These are phyloP conservation scores for Ophioninae sp. DNA, from an alignment of 2,888 invertebrate genomes.

Conservation along the genomic window DNA sequence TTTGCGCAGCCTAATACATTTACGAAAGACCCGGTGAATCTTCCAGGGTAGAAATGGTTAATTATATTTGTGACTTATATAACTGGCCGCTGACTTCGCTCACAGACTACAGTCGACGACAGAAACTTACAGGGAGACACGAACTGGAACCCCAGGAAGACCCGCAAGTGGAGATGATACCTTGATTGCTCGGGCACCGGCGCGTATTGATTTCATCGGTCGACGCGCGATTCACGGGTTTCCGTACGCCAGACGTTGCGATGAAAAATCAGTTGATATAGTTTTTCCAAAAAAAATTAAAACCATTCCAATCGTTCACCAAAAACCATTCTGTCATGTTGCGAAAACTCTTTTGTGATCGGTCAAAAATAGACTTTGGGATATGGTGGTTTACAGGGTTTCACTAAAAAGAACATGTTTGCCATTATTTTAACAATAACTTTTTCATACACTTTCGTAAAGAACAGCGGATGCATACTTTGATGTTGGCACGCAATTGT, in stretches of 20 bases:
- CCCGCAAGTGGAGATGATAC: conserved; percentile 80
- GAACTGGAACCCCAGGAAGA: conserved; percentile 76
- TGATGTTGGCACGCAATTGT: no score
- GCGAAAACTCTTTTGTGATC: no score
- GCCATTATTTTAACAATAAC: no score
- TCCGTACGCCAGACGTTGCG: conserved; percentile 67
- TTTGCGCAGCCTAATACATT: not conserved
- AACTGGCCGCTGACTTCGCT: not conserved
- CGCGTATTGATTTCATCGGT: conserved; percentile 80
- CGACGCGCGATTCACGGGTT: conserved; percentile 79
- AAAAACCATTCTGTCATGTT: no score
- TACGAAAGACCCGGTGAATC: not conserved
- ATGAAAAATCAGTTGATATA: conserved; percentile 14
- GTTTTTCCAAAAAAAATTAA: not conserved
- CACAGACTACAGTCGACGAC: conserved; percentile 23
- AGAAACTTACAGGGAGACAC: conserved; percentile 69
- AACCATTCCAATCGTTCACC: no score
- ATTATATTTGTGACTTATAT: not conserved
- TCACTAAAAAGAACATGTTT: no score
- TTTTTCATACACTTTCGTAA: no score
- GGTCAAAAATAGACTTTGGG: no score
- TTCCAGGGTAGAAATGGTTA: not conserved
- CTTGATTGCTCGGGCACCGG: conserved; percentile 79
- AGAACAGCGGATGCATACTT: no score
- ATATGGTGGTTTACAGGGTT: no score